A percentile compares a stretch with the other conserved stretches of the same genome.
phyloP scores from a whole-genome alignment of 2,797 vertebrate species.

The Borostomias antarcticus region DNA sequence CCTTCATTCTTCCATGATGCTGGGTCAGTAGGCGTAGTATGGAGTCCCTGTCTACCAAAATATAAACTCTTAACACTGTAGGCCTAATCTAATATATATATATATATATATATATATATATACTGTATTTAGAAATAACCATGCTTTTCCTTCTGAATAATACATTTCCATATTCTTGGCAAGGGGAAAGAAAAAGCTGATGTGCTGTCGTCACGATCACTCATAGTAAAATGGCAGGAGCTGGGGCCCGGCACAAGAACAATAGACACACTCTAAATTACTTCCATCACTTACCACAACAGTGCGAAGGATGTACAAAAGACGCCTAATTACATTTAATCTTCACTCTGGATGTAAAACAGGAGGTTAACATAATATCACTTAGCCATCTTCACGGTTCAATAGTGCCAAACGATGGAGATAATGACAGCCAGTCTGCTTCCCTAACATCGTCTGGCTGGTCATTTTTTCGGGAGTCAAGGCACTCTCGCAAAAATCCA shows the following conservation, averaged over 20 bases:
- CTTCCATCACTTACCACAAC: conserved; percentile 67
- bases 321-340: conserved; percentile 80
- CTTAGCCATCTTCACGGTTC: conserved; percentile 81
- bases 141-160: too few relatives aligned
- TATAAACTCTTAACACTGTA: too few relatives aligned
- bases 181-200: conserved; percentile 32
- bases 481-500: conserved; percentile 78
- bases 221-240: conserved; percentile 51
- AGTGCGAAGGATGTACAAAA: conserved; percentile 69
- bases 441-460: conserved; percentile 74
- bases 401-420: conserved; percentile 75
- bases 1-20: background rate
- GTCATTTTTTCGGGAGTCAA: conserved; percentile 76
- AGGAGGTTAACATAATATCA: conserved; percentile 84
- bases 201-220: conserved; percentile 50
- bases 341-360: conserved; percentile 77
- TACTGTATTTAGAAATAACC: too few relatives aligned
- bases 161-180: conserved; percentile 32
- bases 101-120: background rate
- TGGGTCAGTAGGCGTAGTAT: too few relatives aligned
- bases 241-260: conserved; percentile 54
- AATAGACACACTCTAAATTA: conserved; percentile 63
- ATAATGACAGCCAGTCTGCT: conserved; percentile 80
- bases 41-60: too few relatives aligned
- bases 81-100: background rate